Conservation (phyloP, 1,140 invertebrate species). For the Rhizoglyphus robini region DNA sequence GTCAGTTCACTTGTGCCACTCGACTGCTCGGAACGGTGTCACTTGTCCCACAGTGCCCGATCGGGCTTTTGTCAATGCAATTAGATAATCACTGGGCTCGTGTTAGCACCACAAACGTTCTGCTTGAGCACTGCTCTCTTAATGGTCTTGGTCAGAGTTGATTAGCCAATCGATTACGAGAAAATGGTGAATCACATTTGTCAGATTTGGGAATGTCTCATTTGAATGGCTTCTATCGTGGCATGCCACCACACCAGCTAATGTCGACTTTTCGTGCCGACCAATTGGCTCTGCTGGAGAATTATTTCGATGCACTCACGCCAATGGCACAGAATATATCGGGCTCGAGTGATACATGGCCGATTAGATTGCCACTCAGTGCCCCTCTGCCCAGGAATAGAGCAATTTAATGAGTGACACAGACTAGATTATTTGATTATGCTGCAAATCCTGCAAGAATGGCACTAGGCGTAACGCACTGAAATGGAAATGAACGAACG, state of each 20-base stretch:
- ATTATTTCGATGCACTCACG: neutral
- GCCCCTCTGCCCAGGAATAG: neutral
- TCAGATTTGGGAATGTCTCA: conserved; percentile 9
- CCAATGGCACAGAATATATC: neutral
- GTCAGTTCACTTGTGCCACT: no score
- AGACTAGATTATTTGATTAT: conserved; percentile 9
- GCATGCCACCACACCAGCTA: neutral
- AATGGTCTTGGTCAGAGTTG: conserved; percentile 13
- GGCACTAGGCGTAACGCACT: conserved; percentile 7
- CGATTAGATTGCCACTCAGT: neutral
- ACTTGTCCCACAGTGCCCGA: no score
- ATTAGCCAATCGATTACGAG: conserved; percentile 8
- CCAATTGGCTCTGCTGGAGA: neutral
- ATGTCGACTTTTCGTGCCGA: conserved; percentile 3
- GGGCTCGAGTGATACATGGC: neutral
- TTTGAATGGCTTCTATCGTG: neutral
- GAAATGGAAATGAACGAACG: neutral
- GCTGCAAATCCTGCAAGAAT: conserved; percentile 10
- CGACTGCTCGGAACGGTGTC: no score
- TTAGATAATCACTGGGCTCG: conserved; percentile 8
- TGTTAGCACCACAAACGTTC: neutral
- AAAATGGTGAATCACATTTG: conserved; percentile 1
- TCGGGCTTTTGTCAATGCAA: neutral
- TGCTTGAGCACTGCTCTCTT: neutral
- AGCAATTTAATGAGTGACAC: neutral